Percentiles rank a stretch among this genome's conserved stretches.
Evolutionary conservation across 2,888 invertebrate genomes (phyloP).

Genomic region (Cheilosia scutellata): DNA sequence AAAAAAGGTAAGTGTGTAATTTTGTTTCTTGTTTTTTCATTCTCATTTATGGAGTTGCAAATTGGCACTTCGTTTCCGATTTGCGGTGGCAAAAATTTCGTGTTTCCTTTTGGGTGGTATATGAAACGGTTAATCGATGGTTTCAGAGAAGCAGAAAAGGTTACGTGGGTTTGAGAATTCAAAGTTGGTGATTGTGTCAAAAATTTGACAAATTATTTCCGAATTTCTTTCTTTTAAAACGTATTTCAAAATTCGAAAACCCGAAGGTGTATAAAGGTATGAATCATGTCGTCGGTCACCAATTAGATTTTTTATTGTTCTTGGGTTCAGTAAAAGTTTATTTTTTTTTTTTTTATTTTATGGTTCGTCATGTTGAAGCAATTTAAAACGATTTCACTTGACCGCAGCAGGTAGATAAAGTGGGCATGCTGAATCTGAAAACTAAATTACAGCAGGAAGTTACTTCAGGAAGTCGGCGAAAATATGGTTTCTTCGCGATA

Average conservation of each 20-base stretch:
- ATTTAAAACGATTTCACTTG: not conserved
- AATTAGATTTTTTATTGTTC: conserved; percentile 9
- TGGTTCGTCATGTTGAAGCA: not conserved
- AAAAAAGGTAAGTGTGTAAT: conserved; percentile 58
- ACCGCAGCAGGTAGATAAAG: no score
- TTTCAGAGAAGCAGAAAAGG: conserved; percentile 33
- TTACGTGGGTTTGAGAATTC: conserved; percentile 56
- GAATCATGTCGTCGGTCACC: conserved; percentile 39
- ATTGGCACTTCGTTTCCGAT: conserved; percentile 35
- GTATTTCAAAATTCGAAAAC: not conserved
- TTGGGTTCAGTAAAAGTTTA: not conserved
- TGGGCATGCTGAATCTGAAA: no score
- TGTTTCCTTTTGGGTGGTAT: conserved; percentile 48
- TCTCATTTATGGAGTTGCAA: conserved; percentile 43
- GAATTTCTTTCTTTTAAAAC: conserved; percentile 6
- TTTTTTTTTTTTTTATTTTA: not conserved
- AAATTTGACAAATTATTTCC: conserved; percentile 15
- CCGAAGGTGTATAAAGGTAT: conserved; percentile 1
- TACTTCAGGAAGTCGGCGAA: no score
- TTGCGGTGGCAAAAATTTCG: conserved; percentile 42
- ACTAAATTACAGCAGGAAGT: no score
- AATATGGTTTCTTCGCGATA: no score
- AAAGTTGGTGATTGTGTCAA: conserved; percentile 30
- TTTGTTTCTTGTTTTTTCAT: conserved; percentile 23
- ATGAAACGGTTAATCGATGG: conserved; percentile 58